phyloP scores from a whole-genome alignment of 2,888 invertebrate species.

The Hymenopus coronatus region DNA sequence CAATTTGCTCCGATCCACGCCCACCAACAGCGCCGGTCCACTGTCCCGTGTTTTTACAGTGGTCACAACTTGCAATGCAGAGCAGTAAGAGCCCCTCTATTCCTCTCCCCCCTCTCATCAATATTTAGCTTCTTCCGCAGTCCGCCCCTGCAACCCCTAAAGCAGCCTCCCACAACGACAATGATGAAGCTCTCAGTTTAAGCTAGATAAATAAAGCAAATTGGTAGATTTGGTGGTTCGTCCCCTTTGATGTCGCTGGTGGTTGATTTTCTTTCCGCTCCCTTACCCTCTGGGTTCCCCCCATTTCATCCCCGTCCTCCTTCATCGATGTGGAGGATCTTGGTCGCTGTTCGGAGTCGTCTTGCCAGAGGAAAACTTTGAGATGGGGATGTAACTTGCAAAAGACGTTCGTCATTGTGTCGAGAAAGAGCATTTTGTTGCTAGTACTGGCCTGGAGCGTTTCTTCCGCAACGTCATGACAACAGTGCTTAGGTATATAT shows the following conservation, averaged over 20 bases:
- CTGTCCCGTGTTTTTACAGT: slow-evolving; percentile 3
- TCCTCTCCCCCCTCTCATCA: not conserved
- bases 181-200: slow-evolving; percentile 17
- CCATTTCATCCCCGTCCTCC: not conserved
- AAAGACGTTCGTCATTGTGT: not conserved
- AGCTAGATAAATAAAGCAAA: slow-evolving; percentile 24
- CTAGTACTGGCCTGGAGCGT: not conserved
- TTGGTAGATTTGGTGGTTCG: slow-evolving; percentile 24
- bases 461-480: not conserved
- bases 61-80: slow-evolving; percentile 19
- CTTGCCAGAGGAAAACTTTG: not conserved
- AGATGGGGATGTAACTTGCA: not conserved
- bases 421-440: not conserved
- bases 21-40: not conserved
- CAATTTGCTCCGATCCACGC: not conserved
- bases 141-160: slow-evolving; percentile 5
- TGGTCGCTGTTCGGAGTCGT: not conserved
- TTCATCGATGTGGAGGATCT: not conserved
- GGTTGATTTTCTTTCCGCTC: not conserved
- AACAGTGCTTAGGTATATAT: not conserved
- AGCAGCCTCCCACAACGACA: slow-evolving; percentile 8
- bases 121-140: slow-evolving; percentile 14
- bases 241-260: slow-evolving; percentile 22
- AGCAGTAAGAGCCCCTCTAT: not conserved
- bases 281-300: not conserved